Base-by-base conservation (phyloP, 2,888 invertebrate species). In the Congeria kusceri region DNA sequence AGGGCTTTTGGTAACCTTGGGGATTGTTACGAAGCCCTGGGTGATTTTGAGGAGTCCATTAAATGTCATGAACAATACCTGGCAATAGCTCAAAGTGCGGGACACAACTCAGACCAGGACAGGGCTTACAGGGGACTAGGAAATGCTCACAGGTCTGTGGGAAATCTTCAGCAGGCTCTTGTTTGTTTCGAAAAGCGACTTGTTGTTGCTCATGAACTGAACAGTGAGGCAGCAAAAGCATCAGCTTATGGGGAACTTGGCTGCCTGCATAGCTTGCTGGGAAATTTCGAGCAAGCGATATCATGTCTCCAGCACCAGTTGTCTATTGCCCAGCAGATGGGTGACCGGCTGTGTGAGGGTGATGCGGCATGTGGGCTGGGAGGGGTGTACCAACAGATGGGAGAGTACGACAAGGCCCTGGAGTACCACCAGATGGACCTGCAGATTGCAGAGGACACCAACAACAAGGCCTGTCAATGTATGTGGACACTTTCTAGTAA, bases 201-300 rank as follows among this genome's bases (percentile, higher is more conserved):
- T 28, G 98, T 98, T 0, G 97, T 98, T 0, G 97, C 98, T 0
- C 98, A 98, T 91, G 98, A 98, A 92, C 95, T 98, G 0, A 97
- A 97, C 57, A 96, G 96, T 76, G 95, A 96, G 0, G 97, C 97
- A 89, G 97, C 97, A 0, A 97, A 97, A 92, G 98, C 98, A 0
- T 96, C 97, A 11, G 98, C 98, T 0, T 98, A 98, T 90, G 98
- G 98, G 0, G 98, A 99, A 93, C 95, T 99, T 4, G 98, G 98
- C 9, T 94, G 95, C 77, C 93, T 95, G 68, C 95, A 96, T 87
- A 95, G 95, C 69, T 94, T 95, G 23, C 92, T 96, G 75, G 95
- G 95, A 7, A 98, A 98, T 93, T 95, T 97, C 90, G 97, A 98
- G 89, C 98, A 98, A 93, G 98, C 98, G 0, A 96, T 98, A 0